Conservation (phyloP, 2,888 invertebrate species). For the Agriopis aurantiaria region DNA sequence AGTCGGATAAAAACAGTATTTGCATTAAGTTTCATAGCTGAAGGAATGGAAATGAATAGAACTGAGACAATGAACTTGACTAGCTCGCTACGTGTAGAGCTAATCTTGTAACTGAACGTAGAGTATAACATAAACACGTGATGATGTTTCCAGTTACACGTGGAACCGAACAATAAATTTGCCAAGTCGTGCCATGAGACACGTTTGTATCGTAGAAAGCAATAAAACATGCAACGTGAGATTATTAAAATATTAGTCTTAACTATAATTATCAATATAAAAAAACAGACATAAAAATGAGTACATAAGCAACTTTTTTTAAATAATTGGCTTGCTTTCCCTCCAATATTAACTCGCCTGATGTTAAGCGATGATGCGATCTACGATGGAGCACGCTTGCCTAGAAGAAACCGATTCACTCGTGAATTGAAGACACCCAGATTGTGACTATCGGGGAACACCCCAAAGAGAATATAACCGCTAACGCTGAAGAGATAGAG, state of each 20-base stretch:
- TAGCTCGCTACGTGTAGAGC: neutral
- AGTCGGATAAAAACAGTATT: no score
- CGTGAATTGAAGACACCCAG: no score
- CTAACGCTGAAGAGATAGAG: no score
- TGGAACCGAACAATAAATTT: neutral
- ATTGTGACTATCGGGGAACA: no score
- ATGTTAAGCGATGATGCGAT: no score
- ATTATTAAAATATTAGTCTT: neutral
- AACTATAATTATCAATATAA: neutral
- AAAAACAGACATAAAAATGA: neutral
- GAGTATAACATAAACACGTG: slow-evolving; percentile 21
- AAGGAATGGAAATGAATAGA: neutral
- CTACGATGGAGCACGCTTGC: no score
- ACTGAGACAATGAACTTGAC: slow-evolving; percentile 21
- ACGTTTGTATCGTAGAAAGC: neutral
- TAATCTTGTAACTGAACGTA: slow-evolving; percentile 10
- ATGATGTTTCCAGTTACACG: neutral
- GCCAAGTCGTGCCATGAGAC: neutral
- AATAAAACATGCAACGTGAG: slow-evolving; percentile 2
- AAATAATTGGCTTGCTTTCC: no score
- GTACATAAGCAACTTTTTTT: no score
- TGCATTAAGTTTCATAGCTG: no score
- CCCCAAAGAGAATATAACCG: no score
- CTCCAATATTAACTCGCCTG: no score
- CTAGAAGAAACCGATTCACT: no score